These are phyloP conservation scores for Sus cebifrons DNA, from an alignment of 2,797 vertebrate species.

Conservation along the genomic window DNA sequence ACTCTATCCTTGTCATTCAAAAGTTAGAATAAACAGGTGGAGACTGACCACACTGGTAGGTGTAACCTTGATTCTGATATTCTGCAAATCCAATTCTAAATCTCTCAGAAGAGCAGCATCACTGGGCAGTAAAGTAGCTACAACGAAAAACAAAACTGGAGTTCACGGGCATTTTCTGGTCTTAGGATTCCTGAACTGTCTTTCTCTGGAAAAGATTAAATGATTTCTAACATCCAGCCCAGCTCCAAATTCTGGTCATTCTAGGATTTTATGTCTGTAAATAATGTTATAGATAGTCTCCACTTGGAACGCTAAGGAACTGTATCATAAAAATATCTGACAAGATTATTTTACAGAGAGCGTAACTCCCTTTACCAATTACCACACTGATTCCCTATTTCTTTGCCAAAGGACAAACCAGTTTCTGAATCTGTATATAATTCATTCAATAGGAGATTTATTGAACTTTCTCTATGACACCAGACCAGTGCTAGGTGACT, in stretches of 20 bases:
- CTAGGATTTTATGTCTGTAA: slow-evolving; percentile 29
- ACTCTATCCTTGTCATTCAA: slow-evolving; percentile 47
- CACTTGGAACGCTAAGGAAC: slow-evolving; percentile 47
- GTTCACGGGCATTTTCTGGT: not conserved
- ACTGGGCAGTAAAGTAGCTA: not conserved
- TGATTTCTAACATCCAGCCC: not conserved
- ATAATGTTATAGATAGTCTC: slow-evolving; percentile 34
- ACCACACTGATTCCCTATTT: slow-evolving; percentile 53
- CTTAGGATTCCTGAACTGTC: not conserved
- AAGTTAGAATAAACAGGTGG: slow-evolving; percentile 63
- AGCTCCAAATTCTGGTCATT: slow-evolving; percentile 38
- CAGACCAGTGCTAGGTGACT: not conserved
- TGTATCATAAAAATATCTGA: slow-evolving; percentile 46
- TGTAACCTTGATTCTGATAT: slow-evolving; percentile 66
- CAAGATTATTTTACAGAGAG: slow-evolving; percentile 20
- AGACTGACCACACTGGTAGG: slow-evolving; percentile 37
- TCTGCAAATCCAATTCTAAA: slow-evolving; percentile 49
- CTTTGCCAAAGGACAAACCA: slow-evolving; percentile 50
- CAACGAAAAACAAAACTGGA: not conserved
- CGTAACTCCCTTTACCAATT: slow-evolving; percentile 53
- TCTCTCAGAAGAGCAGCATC: not conserved
- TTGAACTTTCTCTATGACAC: not conserved
- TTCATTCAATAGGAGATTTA: slow-evolving; percentile 29
- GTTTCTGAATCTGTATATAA: slow-evolving; percentile 41
- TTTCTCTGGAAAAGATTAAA: slow-evolving; percentile 54